phyloP scores from a whole-genome alignment of 53 echinoderm and acorn worm species.

The Luidia sarsii region DNA sequence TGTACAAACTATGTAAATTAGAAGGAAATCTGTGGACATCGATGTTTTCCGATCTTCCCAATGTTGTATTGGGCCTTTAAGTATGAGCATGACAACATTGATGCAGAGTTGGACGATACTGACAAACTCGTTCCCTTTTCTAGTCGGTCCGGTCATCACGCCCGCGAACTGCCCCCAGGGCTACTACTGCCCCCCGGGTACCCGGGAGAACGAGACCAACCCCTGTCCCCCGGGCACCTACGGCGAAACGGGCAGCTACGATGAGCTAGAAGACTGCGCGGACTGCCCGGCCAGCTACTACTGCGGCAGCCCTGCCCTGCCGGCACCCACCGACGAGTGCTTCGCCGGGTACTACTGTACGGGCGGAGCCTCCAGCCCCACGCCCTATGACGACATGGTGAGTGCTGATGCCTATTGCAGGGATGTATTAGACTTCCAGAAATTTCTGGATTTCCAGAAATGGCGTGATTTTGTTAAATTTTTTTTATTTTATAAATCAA shows the following conservation, averaged over 20 bases:
- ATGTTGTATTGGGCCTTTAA: too few species aligned
- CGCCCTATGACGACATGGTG: slow-evolving; percentile 93
- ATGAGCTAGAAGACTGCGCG: slow-evolving; percentile 71
- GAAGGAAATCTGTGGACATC: too few species aligned
- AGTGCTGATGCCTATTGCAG: background rate
- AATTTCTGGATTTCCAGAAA: too few species aligned
- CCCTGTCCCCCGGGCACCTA: slow-evolving; percentile 91
- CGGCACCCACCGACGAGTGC: slow-evolving; percentile 83
- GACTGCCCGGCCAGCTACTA: slow-evolving; percentile 79
- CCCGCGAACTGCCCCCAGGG: slow-evolving; percentile 83
- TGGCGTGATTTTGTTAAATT: background rate
- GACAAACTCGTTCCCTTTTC: too few species aligned
- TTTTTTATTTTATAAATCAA: background rate
- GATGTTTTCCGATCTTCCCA: too few species aligned
- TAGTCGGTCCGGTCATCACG: slow-evolving; percentile 82
- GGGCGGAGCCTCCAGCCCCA: slow-evolving; percentile 80
- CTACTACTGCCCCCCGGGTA: slow-evolving; percentile 94
- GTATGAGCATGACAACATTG: too few species aligned
- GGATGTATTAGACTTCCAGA: background rate
- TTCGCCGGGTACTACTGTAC: slow-evolving; percentile 97
- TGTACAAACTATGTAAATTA: too few species aligned
- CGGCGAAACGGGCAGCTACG: slow-evolving; percentile 72
- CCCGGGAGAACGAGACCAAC: slow-evolving; percentile 65
- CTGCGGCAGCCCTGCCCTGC: slow-evolving; percentile 86
- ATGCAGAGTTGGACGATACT: too few species aligned